phyloP scores from a whole-genome alignment of 2,113 vertebrate species.

The Salvelinus sp. region DNA sequence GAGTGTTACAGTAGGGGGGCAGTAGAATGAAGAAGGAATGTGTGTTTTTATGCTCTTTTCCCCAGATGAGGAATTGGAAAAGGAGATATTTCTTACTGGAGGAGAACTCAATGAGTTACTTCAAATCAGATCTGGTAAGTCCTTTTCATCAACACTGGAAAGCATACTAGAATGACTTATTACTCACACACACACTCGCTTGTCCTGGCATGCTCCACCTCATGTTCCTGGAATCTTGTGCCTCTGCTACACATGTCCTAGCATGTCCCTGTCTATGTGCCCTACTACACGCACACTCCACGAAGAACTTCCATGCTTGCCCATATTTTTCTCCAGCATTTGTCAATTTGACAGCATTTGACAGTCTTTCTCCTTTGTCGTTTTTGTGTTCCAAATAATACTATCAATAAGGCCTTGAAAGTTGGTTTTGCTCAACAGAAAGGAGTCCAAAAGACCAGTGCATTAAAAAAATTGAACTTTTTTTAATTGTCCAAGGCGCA shows the following conservation, averaged over 20 bases:
- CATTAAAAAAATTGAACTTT: too few relatives aligned
- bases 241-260: constrained; percentile 54
- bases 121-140: constrained; percentile 95
- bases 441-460: background rate
- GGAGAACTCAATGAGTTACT: constrained; percentile 96
- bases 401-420: background rate
- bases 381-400: background rate
- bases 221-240: constrained; percentile 56
- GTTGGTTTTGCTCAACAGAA: background rate
- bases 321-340: constrained; percentile 41
- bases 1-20: background rate
- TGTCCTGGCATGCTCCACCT: constrained; percentile 55
- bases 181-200: constrained; percentile 18
- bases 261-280: constrained; percentile 38
- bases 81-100: constrained; percentile 94
- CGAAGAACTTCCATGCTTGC: constrained; percentile 25
- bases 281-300: background rate
- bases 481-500: too few relatives aligned
- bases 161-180: constrained; percentile 12
- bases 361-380: constrained; percentile 24
- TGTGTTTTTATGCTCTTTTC: constrained; percentile 16
- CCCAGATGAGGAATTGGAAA: constrained; percentile 98
- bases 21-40: background rate
- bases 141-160: background rate
- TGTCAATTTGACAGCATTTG: too few relatives aligned